phyloP scores from a whole-genome alignment of 2,113 vertebrate species.

The Butorides virescens region DNA sequence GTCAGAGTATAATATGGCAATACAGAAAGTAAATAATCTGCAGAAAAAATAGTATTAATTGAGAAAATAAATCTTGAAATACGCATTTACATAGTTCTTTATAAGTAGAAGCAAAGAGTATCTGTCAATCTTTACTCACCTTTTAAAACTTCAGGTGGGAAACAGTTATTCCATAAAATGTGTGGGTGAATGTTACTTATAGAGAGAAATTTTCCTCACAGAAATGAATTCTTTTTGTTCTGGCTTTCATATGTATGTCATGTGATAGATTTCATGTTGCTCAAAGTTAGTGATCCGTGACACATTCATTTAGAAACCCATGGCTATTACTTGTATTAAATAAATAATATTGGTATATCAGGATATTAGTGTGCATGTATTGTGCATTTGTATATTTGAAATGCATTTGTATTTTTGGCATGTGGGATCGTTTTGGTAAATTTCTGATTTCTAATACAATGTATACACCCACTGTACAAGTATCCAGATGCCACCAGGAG shows the following conservation, averaged over 20 bases:
- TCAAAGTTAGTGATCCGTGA: background rate
- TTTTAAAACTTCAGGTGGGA: background rate
- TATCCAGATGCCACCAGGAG: background rate
- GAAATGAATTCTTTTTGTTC: background rate
- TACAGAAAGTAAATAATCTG: background rate
- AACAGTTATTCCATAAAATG: background rate
- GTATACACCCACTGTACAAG: background rate
- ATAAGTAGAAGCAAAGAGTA: background rate
- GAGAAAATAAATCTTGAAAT: background rate
- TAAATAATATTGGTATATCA: background rate
- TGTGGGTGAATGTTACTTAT: background rate
- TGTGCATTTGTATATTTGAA: background rate
- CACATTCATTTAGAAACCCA: background rate
- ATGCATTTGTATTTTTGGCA: background rate
- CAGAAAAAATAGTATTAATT: background rate
- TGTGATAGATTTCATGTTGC: background rate
- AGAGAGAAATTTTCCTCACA: background rate
- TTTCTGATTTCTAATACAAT: background rate
- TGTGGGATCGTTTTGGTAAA: background rate
- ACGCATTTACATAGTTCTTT: background rate
- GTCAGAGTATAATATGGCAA: background rate
- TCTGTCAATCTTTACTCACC: background rate
- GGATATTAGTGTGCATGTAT: background rate
- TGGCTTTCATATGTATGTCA: background rate
- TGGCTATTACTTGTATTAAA: background rate